Evolutionary conservation across 2,113 vertebrate species (phyloP), one percentile per base, ranked within the genome.

Genomic region (Noturus placidus): DNA sequence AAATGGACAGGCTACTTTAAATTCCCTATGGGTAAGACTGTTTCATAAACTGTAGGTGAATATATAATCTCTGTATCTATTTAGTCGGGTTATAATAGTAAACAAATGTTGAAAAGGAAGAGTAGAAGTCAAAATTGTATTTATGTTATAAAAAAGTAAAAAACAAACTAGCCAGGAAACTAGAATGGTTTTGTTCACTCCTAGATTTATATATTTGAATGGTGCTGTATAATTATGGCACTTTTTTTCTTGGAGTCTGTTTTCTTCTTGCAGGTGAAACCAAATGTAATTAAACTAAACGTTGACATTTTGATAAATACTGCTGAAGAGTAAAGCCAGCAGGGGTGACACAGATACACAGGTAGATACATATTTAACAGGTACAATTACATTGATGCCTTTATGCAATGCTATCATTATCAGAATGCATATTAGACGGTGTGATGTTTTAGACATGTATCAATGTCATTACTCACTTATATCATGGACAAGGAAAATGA

Each of bases 241-340:
- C 27, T 52, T 42, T 46, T 46, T 33, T 63, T 77, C 50, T 52
- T 46, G 57, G 77, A 67, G 82, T 56, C 2, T 63, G 86, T 57
- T 42, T 63, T 74, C 42, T 81, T 42, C 84, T 89, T 82, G 70
- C 89, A 85, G 78, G 67, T 87, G 85, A 88, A 82, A 42, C 70
- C 70, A 22, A 91, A 88, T 86, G 33, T 86, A 89, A 91, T 89
- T 88, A 84, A 72, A 69, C 77, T 81, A 81, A 87, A 79, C 57
- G 54, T 56, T 86, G 86, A 88, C 89, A 77, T 83, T 86, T 88
- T 89, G 90, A 91, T 91, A 85, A 91, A 91, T 89, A 86, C 61
- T 80, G 80, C 77, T 86, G 79, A 85, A 57, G 65, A 86, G 84
- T 76, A 15, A 67, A 59, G 85, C 83, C 88, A 91, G 85, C 90